Percentiles rank a stretch among this genome's conserved stretches.
Conservation (phyloP, 2,797 vertebrate genomes). For the Cheirogaleus major region DNA sequence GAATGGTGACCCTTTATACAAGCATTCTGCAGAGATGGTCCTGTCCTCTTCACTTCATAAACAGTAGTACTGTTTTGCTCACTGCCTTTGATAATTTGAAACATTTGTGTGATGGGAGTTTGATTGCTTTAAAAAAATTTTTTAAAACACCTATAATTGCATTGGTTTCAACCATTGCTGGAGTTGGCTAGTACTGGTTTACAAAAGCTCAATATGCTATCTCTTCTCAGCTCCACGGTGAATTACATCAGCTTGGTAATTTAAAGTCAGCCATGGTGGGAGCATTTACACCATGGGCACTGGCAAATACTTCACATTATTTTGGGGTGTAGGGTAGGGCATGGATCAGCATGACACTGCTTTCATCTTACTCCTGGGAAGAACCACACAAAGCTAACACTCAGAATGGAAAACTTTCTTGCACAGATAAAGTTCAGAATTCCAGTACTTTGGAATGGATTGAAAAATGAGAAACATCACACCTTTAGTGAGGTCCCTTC, state of each 20-base stretch:
- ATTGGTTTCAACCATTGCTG: background rate
- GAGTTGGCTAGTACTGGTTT: background rate
- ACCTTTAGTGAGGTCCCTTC: background rate
- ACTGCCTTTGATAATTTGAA: background rate
- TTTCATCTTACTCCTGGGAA: background rate
- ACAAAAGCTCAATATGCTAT: background rate
- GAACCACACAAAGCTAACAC: background rate
- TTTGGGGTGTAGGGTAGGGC: accelerated
- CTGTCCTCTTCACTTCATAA: background rate
- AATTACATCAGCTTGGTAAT: background rate
- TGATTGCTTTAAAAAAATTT: background rate
- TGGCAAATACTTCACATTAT: background rate
- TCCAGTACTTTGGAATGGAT: background rate
- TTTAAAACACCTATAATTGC: background rate
- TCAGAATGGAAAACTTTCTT: background rate
- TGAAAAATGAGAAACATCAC: background rate
- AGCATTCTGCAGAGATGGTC: background rate
- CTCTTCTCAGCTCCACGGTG: background rate
- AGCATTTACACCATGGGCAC: background rate
- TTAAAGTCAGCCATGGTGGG: background rate
- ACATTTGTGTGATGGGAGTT: background rate
- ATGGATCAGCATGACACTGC: background rate
- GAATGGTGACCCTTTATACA: background rate
- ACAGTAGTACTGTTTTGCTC: background rate
- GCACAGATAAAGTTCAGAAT: background rate